Percentiles rank a stretch among this genome's conserved stretches.
phyloP scores from a whole-genome alignment of 1,140 invertebrate species.

The Drosophila leontia region DNA sequence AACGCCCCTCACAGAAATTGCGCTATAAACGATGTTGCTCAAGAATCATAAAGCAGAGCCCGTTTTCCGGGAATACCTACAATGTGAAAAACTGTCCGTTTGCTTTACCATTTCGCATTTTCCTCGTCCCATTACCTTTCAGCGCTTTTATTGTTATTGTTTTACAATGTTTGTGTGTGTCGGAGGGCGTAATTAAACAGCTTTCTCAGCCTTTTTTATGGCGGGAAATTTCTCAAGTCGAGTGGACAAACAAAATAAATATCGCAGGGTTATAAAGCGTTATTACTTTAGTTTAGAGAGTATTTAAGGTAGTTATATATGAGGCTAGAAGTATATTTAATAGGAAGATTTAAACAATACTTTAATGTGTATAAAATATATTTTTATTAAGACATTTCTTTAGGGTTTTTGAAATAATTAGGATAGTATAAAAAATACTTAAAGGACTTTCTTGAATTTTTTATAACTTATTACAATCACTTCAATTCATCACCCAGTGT shows the following conservation, averaged over 20 bases:
- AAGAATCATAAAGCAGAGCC: slow-evolving; percentile 62
- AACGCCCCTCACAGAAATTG: slow-evolving; percentile 70
- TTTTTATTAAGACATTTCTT: background rate
- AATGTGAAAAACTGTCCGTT: slow-evolving; percentile 37
- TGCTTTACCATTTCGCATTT: slow-evolving; percentile 36
- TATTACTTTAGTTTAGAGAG: background rate
- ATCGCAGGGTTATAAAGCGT: slow-evolving; percentile 10
- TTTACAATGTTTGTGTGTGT: slow-evolving; percentile 73
- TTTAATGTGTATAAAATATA: background rate
- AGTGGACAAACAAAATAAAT: slow-evolving; percentile 23
- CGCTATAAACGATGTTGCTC: slow-evolving; percentile 60
- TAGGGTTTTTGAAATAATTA: too few relatives aligned
- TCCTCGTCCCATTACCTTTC: slow-evolving; percentile 34
- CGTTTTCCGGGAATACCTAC: slow-evolving; percentile 44
- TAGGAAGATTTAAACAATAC: background rate
- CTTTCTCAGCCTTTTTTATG: slow-evolving; percentile 65
- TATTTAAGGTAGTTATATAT: slow-evolving; percentile 6
- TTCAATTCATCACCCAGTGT: background rate
- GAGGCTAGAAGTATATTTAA: background rate
- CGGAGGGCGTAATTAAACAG: slow-evolving; percentile 67
- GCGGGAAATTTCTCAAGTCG: slow-evolving; percentile 67
- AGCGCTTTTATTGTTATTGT: slow-evolving; percentile 68
- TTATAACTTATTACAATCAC: background rate
- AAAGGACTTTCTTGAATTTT: background rate
- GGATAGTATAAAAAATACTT: background rate